Percentiles rank a stretch among this genome's conserved stretches.
phyloP scores from a whole-genome alignment of 1,140 invertebrate genomes.

The Meloidogyne floridensis region DNA sequence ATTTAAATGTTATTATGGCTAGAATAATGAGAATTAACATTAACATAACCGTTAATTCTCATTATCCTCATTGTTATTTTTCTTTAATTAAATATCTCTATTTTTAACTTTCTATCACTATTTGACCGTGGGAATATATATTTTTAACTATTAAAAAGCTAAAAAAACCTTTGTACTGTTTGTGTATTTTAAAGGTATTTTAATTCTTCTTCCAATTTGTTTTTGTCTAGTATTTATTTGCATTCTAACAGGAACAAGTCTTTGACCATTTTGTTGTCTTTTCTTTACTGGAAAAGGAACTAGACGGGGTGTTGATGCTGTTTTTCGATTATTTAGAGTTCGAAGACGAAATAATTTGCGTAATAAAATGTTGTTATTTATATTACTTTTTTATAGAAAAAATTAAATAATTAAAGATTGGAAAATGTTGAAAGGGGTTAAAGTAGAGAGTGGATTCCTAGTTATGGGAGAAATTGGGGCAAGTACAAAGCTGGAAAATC shows the following conservation, averaged over 20 bases:
- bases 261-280: conserved; percentile 9
- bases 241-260: background rate
- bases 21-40: too few relatives aligned
- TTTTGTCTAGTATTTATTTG: background rate
- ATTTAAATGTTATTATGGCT: too few relatives aligned
- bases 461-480: too few relatives aligned
- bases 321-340: conserved; percentile 4
- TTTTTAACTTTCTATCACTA: too few relatives aligned
- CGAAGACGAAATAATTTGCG: background rate
- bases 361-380: background rate
- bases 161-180: background rate
- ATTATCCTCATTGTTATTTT: too few relatives aligned
- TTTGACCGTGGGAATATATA: too few relatives aligned
- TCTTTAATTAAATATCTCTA: too few relatives aligned
- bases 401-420: background rate
- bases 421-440: too few relatives aligned
- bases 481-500: too few relatives aligned
- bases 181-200: background rate
- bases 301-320: background rate
- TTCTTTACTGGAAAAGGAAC: conserved; percentile 6
- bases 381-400: conserved; percentile 8
- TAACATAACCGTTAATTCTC: too few relatives aligned
- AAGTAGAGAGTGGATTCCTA: too few relatives aligned
- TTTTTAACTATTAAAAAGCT: too few relatives aligned
- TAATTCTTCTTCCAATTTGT: background rate